These are phyloP conservation scores for Rhogogaster chlorosoma DNA, from an alignment of 2,888 invertebrate genomes.

Conservation along the genomic window DNA sequence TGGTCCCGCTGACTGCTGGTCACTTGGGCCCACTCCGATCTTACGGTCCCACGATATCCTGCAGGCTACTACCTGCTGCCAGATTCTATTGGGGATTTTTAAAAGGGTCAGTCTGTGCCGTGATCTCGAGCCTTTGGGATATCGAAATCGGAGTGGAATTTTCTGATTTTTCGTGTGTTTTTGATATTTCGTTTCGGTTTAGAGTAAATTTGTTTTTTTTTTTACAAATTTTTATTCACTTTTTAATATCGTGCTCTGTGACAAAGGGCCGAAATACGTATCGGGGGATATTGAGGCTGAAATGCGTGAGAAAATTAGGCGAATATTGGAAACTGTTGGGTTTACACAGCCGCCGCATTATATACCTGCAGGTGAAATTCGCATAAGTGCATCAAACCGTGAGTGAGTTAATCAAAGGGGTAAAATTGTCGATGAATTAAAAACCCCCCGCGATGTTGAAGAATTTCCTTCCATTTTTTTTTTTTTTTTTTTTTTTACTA, in stretches of 20 bases:
- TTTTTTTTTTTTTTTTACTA: not conserved
- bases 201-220: too few relatives aligned
- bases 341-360: not conserved
- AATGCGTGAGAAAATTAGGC: not conserved
- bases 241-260: not conserved
- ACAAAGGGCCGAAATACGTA: not conserved
- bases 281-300: not conserved
- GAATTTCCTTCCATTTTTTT: not conserved
- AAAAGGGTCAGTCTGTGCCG: conserved; percentile 26
- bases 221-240: not conserved
- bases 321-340: not conserved
- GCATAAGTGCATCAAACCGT: not conserved
- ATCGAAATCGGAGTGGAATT: too few relatives aligned
- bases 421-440: not conserved
- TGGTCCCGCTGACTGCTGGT: conserved; percentile 29
- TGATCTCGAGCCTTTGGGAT: conserved; percentile 2
- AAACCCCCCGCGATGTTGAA: not conserved
- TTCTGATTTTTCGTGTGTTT: too few relatives aligned
- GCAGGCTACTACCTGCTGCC: conserved; percentile 36
- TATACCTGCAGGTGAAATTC: not conserved
- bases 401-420: not conserved
- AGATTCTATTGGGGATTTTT: not conserved
- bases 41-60: conserved; percentile 43
- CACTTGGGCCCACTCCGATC: conserved; percentile 10
- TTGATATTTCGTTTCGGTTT: too few relatives aligned